Evolutionary conservation across 2,797 vertebrate genomes (phyloP), one percentile per base, ranked within the genome.

Genomic region (Glyptemys insculpta): DNA sequence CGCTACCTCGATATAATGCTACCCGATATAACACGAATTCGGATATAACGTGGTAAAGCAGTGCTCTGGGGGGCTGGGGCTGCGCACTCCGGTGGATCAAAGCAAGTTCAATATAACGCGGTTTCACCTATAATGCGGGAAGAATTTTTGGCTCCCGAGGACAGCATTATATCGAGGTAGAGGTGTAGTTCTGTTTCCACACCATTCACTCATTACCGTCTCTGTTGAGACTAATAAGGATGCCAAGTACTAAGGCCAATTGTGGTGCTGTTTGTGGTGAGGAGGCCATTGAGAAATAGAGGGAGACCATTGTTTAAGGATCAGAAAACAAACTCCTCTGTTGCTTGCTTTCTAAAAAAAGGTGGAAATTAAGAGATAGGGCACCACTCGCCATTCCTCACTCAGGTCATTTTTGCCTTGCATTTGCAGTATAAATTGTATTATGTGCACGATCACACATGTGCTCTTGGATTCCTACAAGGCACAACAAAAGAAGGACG

Each of bases 401-500:
- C 78, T 84, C 50, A 31, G 50, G 79, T 68, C 79, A 90, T 72
- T 31, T 1, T 1, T 49, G 37, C 34, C 57, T 34, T 84, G 89
- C 87, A 78, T 94, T 89, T 90, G 88, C 84, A 91, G 72, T 27
- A 76, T 25, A 76, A 27, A 44, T 76, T 7, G 37, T 44, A 27
- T 16, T 25, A 74, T 57, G 89, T 29, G 56, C 31, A 27, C 0
- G 0, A 83, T 14, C 41, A 92, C 49, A 0, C 79, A 89, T 94
- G 94, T 93, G 27, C 25, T 16, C 84, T 86, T 87, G 0, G 0
- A 57, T 95, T 91, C 96, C 95, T 94, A 83, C 84, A 65, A 87
- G 92, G 92, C 92, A 95, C 44, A 93, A 91, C 88, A 90, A 92
- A 93, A 93, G 47, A 74, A 47, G 91, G 85, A 95, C 80, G 89